A percentile compares a stretch with the other conserved stretches of the same genome.
phyloP scores from a whole-genome alignment of 1,140 invertebrate genomes.

The Drosophila setifemur region DNA sequence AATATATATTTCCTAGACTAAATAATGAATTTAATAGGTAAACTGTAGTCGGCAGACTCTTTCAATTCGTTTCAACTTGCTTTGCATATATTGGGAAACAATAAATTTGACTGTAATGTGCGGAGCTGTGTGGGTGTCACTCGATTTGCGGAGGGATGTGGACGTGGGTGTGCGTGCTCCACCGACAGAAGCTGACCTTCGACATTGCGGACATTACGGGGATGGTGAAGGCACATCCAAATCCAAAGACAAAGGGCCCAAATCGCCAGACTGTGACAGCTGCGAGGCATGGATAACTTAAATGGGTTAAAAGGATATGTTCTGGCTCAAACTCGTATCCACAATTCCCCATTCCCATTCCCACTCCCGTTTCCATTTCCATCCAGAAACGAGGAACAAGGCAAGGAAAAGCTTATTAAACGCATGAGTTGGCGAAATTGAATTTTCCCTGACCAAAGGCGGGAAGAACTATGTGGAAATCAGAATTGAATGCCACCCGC shows the following conservation, averaged over 20 bases:
- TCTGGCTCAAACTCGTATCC: conserved; percentile 20
- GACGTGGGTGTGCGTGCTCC: conserved; percentile 18
- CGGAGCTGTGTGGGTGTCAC: conserved; percentile 21
- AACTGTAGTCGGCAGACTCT: background rate
- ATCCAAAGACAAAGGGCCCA: conserved; percentile 65
- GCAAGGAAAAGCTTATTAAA: conserved; percentile 43
- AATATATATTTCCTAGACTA: too few relatives aligned
- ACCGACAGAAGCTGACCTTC: conserved; percentile 69
- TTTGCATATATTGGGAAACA: conserved; percentile 81
- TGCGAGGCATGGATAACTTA: conserved; percentile 77
- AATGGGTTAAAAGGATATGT: conserved; percentile 77
- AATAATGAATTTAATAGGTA: too few relatives aligned
- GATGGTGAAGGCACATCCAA: conserved; percentile 1
- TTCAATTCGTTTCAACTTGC: background rate
- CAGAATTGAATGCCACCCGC: conserved; percentile 9
- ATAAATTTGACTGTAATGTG: conserved; percentile 72
- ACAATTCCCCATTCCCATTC: background rate
- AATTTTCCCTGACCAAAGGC: conserved; percentile 18
- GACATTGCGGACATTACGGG: conserved; percentile 26
- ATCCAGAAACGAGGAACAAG: background rate
- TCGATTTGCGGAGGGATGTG: conserved; percentile 4
- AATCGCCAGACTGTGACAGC: conserved; percentile 80
- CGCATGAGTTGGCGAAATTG: conserved; percentile 47
- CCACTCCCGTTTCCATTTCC: background rate
- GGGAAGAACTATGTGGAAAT: conserved; percentile 28